Conservation (phyloP, 2,888 invertebrate genomes). For the Lysandra bellargus region DNA sequence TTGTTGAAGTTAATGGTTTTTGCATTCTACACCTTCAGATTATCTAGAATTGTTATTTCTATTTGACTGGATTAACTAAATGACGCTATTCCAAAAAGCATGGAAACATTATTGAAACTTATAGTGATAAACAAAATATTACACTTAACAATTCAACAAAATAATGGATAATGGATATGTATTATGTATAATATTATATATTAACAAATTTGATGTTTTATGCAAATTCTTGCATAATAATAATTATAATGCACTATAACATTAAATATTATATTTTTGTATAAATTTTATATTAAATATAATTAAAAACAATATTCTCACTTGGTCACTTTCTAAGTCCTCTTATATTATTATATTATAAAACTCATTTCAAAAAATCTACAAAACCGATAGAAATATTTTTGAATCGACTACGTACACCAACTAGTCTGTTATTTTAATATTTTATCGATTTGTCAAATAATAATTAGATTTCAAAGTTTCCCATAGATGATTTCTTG, state of each 20-base stretch:
- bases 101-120: not conserved
- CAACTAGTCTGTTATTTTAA: not conserved
- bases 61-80: not conserved
- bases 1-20: not conserved
- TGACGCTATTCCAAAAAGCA: slow-evolving; percentile 3
- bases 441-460: slow-evolving; percentile 3
- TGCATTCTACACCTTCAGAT: not conserved
- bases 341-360: slow-evolving; percentile 16
- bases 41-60: not conserved
- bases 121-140: not conserved
- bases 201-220: slow-evolving; percentile 3
- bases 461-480: not conserved
- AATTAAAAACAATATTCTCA: slow-evolving; percentile 28
- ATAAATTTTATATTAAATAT: slow-evolving; percentile 21
- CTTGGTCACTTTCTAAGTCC: slow-evolving; percentile 26
- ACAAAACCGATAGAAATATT: slow-evolving; percentile 2
- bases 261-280: slow-evolving; percentile 24
- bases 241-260: slow-evolving; percentile 11
- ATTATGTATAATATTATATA: slow-evolving; percentile 5
- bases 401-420: not conserved
- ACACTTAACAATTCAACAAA: slow-evolving; percentile 23
- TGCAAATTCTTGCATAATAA: not conserved
- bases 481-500: not conserved
- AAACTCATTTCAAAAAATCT: slow-evolving; percentile 5
- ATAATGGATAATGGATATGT: slow-evolving; percentile 29